phyloP scores from a whole-genome alignment of 2,113 vertebrate species.

The Alectura lathami region DNA sequence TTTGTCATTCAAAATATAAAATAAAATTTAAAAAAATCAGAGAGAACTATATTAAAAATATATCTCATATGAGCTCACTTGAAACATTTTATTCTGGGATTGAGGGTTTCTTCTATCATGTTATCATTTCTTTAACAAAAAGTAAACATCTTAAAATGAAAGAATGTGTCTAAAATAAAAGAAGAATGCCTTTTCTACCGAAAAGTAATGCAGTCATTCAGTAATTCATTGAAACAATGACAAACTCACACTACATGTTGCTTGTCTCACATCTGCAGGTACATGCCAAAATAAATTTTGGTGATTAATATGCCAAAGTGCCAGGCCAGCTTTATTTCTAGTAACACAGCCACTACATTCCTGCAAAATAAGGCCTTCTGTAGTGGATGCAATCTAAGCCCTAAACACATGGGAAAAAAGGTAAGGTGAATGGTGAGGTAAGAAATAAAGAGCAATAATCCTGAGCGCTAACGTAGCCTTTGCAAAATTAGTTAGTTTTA shows the following conservation, averaged over 20 bases:
- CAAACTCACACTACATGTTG: not conserved
- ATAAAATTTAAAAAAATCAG: too few relatives aligned
- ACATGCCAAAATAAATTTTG: conserved; percentile 38
- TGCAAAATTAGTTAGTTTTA: not conserved
- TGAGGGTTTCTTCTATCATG: not conserved
- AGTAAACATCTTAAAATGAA: not conserved
- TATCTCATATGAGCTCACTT: not conserved
- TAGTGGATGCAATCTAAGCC: not conserved
- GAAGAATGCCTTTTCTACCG: not conserved
- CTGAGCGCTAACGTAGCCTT: not conserved
- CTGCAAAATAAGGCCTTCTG: not conserved
- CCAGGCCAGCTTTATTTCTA: conserved; percentile 22
- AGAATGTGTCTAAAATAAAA: not conserved
- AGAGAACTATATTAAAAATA: not conserved
- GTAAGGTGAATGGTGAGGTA: not conserved
- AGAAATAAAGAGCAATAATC: not conserved
- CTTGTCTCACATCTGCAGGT: not conserved
- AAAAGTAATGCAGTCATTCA: not conserved
- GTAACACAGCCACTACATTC: not conserved
- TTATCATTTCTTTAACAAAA: not conserved
- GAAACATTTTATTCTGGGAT: not conserved
- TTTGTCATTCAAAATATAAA: not conserved
- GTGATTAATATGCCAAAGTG: not conserved
- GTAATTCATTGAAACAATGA: not conserved
- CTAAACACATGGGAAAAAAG: not conserved